Conservation (phyloP, 2,797 vertebrate species). For the Sus cebifrons region DNA sequence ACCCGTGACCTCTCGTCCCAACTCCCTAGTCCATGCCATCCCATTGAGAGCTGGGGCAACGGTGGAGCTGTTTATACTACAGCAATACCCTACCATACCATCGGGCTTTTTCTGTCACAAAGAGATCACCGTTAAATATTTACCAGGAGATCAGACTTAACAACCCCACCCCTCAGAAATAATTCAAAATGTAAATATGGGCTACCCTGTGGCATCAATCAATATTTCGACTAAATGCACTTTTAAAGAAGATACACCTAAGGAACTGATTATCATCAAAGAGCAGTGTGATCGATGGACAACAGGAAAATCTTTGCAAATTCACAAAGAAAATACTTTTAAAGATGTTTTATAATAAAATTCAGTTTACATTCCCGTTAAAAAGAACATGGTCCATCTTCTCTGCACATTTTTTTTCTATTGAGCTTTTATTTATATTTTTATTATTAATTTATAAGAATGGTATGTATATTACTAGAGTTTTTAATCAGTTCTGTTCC, state of each 20-base stretch:
- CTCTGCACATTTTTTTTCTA: neutral
- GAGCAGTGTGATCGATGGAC: neutral
- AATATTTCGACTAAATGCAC: neutral
- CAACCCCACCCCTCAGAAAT: neutral
- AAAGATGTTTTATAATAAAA: conserved; percentile 40
- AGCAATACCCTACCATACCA: neutral
- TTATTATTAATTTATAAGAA: neutral
- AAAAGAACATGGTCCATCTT: conserved; percentile 9
- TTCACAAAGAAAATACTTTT: conserved; percentile 20
- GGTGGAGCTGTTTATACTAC: neutral
- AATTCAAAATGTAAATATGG: conserved; percentile 22
- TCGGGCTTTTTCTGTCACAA: neutral
- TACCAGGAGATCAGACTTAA: conserved; percentile 39
- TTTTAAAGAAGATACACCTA: neutral
- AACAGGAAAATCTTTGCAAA: conserved; percentile 27
- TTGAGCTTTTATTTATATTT: neutral
- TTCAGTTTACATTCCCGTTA: neutral
- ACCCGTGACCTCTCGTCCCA: neutral
- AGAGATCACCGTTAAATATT: conserved; percentile 1
- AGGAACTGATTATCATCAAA: conserved; percentile 3
- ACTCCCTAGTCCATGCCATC: neutral
- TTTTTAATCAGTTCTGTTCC: conserved; percentile 2
- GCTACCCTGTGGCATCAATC: neutral
- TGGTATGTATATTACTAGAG: neutral
- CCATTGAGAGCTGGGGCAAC: neutral